These are phyloP conservation scores for Pseudochromis fuscus DNA, from an alignment of 2,797 vertebrate species.

Conservation along the genomic window DNA sequence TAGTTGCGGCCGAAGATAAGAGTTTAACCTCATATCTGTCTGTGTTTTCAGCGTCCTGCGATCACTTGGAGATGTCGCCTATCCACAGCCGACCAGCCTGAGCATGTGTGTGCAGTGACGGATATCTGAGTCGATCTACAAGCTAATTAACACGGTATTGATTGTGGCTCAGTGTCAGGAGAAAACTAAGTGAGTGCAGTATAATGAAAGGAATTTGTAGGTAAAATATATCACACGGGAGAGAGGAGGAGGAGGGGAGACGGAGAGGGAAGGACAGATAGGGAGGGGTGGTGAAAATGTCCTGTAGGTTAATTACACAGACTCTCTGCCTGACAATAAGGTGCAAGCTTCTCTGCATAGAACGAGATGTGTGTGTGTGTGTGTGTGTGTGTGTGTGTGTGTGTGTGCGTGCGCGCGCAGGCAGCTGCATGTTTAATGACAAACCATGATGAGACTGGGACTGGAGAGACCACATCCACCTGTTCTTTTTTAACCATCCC, in stretches of 20 bases:
- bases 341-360: conserved; percentile 52
- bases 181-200: conserved; percentile 39
- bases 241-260: conserved; percentile 14
- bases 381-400: conserved; percentile 27
- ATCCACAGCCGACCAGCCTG: not conserved
- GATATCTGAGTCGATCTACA: conserved; percentile 58
- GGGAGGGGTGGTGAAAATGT: conserved; percentile 46
- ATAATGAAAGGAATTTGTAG: conserved; percentile 56
- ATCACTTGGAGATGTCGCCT: not conserved
- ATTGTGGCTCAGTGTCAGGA: conserved; percentile 54
- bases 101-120: conserved; percentile 27
- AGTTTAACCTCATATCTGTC: not conserved
- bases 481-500: conserved; percentile 58
- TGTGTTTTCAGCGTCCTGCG: conserved; percentile 4
- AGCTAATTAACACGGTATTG: conserved; percentile 72
- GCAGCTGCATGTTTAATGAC: conserved; percentile 79
- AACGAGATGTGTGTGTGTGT: conserved; percentile 60
- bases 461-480: conserved; percentile 69
- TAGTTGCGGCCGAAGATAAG: not conserved
- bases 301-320: conserved; percentile 77
- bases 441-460: conserved; percentile 73
- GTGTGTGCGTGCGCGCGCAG: conserved; percentile 55
- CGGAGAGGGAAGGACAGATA: conserved; percentile 8
- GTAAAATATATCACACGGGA: conserved; percentile 43
- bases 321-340: conserved; percentile 60